These are phyloP conservation scores for Sebastes minor DNA, from an alignment of 2,797 vertebrate genomes.

Conservation along the genomic window DNA sequence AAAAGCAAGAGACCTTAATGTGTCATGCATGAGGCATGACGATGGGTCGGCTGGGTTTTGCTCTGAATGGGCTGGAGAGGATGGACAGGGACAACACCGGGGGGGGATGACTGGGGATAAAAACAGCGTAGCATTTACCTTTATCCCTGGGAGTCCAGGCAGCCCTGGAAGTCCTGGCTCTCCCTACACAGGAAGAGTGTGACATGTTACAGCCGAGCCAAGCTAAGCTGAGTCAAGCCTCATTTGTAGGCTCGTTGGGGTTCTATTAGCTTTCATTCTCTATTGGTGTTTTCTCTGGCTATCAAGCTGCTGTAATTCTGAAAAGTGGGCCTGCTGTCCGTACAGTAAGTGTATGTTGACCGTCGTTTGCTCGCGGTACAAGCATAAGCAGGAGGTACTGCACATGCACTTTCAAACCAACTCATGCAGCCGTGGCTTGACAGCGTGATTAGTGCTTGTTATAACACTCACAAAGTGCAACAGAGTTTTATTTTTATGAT, in stretches of 20 bases:
- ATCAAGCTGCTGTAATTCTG: constrained; percentile 29
- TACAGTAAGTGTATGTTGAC: constrained; percentile 11
- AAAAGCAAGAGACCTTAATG: constrained; percentile 18
- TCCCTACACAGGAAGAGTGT: constrained; percentile 97
- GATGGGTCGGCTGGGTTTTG: constrained; percentile 10
- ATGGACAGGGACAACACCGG: constrained; percentile 60
- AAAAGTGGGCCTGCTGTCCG: constrained; percentile 28
- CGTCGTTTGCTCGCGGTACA: constrained; percentile 30
- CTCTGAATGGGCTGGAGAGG: constrained; percentile 35
- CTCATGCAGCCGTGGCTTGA: constrained; percentile 72
- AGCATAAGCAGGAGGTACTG: constrained; percentile 57
- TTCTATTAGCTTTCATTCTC: constrained; percentile 36
- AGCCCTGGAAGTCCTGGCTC: constrained; percentile 99
- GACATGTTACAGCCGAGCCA: constrained; percentile 89
- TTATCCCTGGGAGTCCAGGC: constrained; percentile 99
- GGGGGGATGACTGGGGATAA: constrained; percentile 60
- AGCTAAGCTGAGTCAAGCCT: constrained; percentile 75
- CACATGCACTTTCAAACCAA: constrained; percentile 74
- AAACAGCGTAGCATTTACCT: constrained; percentile 91
- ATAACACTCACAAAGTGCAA: constrained; percentile 62
- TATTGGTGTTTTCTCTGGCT: constrained; percentile 43
- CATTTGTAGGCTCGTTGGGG: constrained; percentile 49
- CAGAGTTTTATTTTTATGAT: constrained; percentile 17
- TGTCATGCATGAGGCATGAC: constrained; percentile 18
- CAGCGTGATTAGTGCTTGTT: constrained; percentile 73